Base-by-base conservation (phyloP, 2,888 invertebrate genomes). In the Plagodis pulveraria region DNA sequence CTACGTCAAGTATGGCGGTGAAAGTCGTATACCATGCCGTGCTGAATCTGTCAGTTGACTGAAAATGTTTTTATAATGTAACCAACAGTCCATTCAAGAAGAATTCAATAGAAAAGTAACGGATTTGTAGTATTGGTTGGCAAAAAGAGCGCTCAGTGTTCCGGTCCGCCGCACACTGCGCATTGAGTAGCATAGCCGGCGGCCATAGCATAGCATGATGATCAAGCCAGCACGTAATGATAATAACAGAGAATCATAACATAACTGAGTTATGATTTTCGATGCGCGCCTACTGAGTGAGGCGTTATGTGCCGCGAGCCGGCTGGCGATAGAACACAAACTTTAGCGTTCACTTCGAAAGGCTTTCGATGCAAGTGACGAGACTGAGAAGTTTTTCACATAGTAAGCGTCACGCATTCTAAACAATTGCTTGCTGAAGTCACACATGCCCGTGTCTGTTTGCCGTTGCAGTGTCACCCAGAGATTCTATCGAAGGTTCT, bases 181-280 rank as follows among this genome's bases (percentile, higher is more conserved):
- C n/a, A 36, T 9, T 9, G 33, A 34, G 46, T 46, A 35, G 42
- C 51, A 40, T 11, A 47, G 49, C 38, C 7, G 33, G 40, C 36
- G 6, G 47, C 42, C 43, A 40, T 34, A 11, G 47, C 36, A 52
- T 49, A 45, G 32, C 54, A 48, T 12, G 44, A 41, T 12, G 22
- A 22, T 22, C 22, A 1, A 22, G 22, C 22, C 52, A 40, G 55
- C 65, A 69, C 63, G 67, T 66, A 70, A 70, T 49, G 62, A 62
- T 64, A 63, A 66, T 68, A 70, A 67, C 67, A 45, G 45, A 63
- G 66, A 77, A 74, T 77, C 75, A 73, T 67, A 74, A 69, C 67
- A 67, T 72, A 71, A 71, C 62, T 71, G 65, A 71, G 62, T 70
- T 71, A 63, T 71, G 64, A 67, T 56, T 55, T 51, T 45, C 10